phyloP scores from a whole-genome alignment of 1,140 invertebrate genomes.

The Euschistus heros region DNA sequence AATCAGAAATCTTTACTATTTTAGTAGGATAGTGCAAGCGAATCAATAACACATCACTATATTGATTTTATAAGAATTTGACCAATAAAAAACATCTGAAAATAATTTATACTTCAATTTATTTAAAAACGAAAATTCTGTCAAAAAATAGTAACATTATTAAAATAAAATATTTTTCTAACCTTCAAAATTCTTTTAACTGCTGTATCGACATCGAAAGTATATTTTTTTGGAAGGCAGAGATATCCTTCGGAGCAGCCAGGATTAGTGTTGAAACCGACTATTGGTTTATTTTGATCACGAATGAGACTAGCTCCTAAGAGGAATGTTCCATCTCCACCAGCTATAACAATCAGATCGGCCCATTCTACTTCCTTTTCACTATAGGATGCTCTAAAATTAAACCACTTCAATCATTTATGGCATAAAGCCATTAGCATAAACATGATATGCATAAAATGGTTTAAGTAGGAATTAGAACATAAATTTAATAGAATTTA shows the following conservation, averaged over 20 bases:
- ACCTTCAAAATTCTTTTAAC: slow-evolving; percentile 13
- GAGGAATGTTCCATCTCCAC: slow-evolving; percentile 97
- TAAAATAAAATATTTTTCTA: slow-evolving; percentile 8
- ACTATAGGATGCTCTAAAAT: slow-evolving; percentile 49
- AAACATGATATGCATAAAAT: no score
- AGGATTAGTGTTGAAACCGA: slow-evolving; percentile 98
- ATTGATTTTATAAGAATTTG: no score
- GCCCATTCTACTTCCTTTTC: slow-evolving; percentile 78
- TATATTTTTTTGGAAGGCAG: slow-evolving; percentile 63
- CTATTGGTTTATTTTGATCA: slow-evolving; percentile 69
- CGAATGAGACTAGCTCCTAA: slow-evolving; percentile 78
- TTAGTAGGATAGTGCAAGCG: no score
- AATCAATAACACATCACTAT: no score
- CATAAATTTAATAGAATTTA: no score
- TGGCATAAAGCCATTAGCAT: no score
- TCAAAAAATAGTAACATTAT: no score
- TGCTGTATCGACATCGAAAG: slow-evolving; percentile 4
- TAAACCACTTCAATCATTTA: neutral
- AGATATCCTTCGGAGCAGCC: slow-evolving; percentile 84
- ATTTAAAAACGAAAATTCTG: no score
- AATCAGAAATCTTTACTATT: no score
- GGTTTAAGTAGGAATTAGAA: no score
- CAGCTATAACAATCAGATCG: slow-evolving; percentile 87
- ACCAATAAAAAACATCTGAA: no score
- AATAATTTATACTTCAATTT: no score